Conservation (phyloP, 2,113 vertebrate genomes). For the Halichoerus grypus region DNA sequence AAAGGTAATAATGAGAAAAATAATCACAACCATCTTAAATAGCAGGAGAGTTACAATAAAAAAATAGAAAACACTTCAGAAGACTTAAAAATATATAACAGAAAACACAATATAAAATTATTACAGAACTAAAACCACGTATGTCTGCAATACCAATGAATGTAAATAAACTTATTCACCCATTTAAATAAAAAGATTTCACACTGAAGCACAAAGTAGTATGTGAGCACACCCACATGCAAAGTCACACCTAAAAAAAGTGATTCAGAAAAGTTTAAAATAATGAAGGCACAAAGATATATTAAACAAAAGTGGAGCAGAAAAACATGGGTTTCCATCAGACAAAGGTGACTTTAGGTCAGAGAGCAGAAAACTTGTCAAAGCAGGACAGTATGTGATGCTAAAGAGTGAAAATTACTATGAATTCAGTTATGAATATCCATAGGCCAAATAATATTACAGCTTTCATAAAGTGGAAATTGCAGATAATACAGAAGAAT, state of each 20-base stretch:
- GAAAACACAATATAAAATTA: background rate
- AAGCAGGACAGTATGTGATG: background rate
- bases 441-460: background rate
- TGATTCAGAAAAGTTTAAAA: background rate
- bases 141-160: background rate
- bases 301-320: background rate
- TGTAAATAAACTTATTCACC: background rate
- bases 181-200: background rate
- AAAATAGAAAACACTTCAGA: background rate
- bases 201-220: background rate
- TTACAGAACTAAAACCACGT: background rate
- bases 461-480: background rate
- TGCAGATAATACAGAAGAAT: background rate
- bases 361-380: background rate
- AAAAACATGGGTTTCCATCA: background rate
- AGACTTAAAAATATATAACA: background rate
- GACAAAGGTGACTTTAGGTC: background rate
- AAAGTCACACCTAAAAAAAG: background rate
- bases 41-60: background rate
- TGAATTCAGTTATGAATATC: background rate
- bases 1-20: background rate
- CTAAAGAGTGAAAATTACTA: background rate
- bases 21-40: background rate
- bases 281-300: background rate
- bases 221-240: background rate